A percentile compares a stretch with the other conserved stretches of the same genome.
Evolutionary conservation across 2,888 invertebrate genomes (phyloP).

Genomic region (Meganola albula): DNA sequence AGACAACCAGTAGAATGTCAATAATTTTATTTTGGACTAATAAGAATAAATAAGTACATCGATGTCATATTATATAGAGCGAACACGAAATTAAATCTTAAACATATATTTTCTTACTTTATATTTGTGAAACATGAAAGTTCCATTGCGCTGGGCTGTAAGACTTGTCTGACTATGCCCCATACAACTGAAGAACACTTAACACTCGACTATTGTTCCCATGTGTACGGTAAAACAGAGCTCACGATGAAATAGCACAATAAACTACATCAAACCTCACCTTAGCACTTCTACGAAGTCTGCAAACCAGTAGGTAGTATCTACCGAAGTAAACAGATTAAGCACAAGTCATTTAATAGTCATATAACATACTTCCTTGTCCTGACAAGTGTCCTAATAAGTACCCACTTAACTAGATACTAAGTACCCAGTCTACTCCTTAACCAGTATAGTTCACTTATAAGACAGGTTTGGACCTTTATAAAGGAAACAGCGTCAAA

Average conservation of each 20-base stretch:
- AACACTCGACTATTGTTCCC: slow-evolving; percentile 50
- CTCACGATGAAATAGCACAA: slow-evolving; percentile 48
- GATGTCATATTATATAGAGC: background rate
- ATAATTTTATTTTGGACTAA: slow-evolving; percentile 24
- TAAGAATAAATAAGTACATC: slow-evolving; percentile 6
- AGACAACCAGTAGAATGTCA: no score
- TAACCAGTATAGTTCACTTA: slow-evolving; percentile 22
- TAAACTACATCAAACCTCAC: slow-evolving; percentile 45
- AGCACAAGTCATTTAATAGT: no score
- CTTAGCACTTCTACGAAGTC: slow-evolving; percentile 38
- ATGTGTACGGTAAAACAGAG: slow-evolving; percentile 44
- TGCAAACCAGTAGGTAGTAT: slow-evolving; percentile 20
- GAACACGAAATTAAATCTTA: background rate
- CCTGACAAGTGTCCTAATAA: no score
- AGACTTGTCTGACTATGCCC: slow-evolving; percentile 14
- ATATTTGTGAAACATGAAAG: no score
- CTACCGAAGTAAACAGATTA: slow-evolving; percentile 1
- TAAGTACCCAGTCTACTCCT: no score
- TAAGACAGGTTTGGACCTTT: slow-evolving; percentile 31
- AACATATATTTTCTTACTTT: background rate
- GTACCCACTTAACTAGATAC: no score
- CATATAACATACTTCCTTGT: no score
- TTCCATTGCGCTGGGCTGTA: slow-evolving; percentile 9
- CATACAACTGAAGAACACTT: slow-evolving; percentile 36
- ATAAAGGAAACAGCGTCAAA: slow-evolving; percentile 47